Evolutionary conservation across 2,888 invertebrate genomes (phyloP).

Genomic region (Baccha elongata): DNA sequence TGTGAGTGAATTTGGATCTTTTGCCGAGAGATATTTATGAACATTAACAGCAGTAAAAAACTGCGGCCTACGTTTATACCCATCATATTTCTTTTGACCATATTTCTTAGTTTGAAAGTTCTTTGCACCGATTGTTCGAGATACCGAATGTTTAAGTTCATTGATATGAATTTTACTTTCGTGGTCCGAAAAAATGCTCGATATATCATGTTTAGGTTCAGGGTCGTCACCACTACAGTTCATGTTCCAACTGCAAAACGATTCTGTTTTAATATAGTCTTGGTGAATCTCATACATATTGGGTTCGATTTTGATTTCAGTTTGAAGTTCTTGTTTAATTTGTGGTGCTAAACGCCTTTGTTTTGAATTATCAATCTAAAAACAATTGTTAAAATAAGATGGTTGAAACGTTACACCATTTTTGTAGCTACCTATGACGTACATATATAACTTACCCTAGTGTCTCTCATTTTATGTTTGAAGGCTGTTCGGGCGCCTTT

Average conservation of each 20-base stretch:
- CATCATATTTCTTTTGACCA: not conserved
- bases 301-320: no score
- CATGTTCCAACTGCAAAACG: not conserved
- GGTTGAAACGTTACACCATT: not conserved
- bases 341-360: not conserved
- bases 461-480: not conserved
- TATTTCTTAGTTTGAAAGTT: no score
- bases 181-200: no score
- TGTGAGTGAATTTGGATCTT: slow-evolving; percentile 27
- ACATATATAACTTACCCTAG: not conserved
- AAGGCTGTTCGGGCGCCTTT: not conserved
- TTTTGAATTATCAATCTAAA: not conserved
- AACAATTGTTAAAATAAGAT: not conserved
- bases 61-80: not conserved
- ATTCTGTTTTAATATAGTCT: slow-evolving; percentile 3
- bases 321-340: slow-evolving; percentile 7
- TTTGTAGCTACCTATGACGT: not conserved
- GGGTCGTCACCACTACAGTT: not conserved
- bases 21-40: not conserved
- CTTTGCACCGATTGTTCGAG: no score
- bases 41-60: not conserved
- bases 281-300: not conserved
- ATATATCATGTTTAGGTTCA: slow-evolving; percentile 5
- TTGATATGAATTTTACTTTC: no score
- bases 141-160: not conserved